A percentile compares a stretch with the other conserved stretches of the same genome.
Conservation (phyloP, 2,888 invertebrate species). For the Ecliptopera silaceata region DNA sequence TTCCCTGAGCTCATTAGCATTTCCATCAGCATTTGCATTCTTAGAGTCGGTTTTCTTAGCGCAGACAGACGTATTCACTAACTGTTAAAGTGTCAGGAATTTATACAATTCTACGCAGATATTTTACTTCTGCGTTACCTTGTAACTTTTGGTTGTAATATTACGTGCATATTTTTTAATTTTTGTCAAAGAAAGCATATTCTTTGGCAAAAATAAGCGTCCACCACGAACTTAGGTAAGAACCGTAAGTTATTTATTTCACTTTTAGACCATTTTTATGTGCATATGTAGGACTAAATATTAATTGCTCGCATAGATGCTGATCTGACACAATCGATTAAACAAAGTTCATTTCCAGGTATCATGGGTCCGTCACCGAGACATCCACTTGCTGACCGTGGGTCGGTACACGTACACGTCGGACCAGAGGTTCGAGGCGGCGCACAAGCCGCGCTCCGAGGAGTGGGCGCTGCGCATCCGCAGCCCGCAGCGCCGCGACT, state of each 20-base stretch:
- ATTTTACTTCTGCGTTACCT: neutral
- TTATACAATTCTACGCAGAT: neutral
- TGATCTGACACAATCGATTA: neutral
- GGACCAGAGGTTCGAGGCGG: constrained; percentile 91
- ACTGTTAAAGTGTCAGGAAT: constrained; percentile 9
- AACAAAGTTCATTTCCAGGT: constrained; percentile 83
- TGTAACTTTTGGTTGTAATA: neutral
- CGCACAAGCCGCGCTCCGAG: constrained; percentile 92
- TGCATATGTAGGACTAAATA: no score
- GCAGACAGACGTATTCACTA: constrained; percentile 7
- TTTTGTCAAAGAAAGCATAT: no score
- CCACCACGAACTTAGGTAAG: no score
- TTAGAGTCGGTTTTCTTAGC: constrained; percentile 27
- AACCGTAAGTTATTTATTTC: no score
- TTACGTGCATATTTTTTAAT: no score
- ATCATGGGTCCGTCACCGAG: constrained; percentile 95
- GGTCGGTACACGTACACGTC: constrained; percentile 94
- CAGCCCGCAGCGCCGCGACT: constrained; percentile 90
- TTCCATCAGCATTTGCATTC: constrained; percentile 45
- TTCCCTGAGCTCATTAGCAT: constrained; percentile 41
- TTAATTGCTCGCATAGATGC: no score
- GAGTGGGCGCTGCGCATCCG: constrained; percentile 90
- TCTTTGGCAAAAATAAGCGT: no score
- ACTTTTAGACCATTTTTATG: no score
- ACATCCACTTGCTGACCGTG: constrained; percentile 94